These are phyloP conservation scores for Balanococcus diminutus DNA, from an alignment of 2,888 invertebrate species.

Conservation along the genomic window DNA sequence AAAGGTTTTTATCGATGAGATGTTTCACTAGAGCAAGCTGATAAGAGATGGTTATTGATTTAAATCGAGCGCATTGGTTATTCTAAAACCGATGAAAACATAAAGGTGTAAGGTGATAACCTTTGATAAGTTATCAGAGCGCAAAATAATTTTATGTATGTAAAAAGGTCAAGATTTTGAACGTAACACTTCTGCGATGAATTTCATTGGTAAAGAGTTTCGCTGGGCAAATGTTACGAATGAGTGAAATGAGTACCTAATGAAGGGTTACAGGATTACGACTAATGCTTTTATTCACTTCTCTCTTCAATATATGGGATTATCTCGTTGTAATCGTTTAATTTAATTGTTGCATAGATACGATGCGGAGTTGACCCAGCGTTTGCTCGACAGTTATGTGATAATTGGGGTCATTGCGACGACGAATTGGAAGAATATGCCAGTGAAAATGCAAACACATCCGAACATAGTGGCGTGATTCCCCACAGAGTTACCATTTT, in stretches of 20 bases:
- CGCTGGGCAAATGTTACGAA: too few species aligned
- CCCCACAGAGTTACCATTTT: not conserved
- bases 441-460: not conserved
- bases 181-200: too few species aligned
- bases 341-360: not conserved
- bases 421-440: not conserved
- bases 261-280: too few species aligned
- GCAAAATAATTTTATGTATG: too few species aligned
- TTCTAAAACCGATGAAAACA: not conserved
- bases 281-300: too few species aligned
- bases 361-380: not conserved
- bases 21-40: not conserved
- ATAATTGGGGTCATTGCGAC: not conserved
- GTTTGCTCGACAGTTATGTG: not conserved
- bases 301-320: too few species aligned
- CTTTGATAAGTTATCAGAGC: not conserved
- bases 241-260: too few species aligned
- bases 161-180: too few species aligned
- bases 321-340: not conserved
- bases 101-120: not conserved
- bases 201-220: too few species aligned
- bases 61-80: not conserved
- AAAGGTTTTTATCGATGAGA: not conserved
- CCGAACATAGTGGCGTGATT: not conserved
- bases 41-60: not conserved